Evolutionary conservation across 37 sponge, comb jelly and placozoan species (phyloP).

Genomic region (Cliona cf. orientalis): DNA sequence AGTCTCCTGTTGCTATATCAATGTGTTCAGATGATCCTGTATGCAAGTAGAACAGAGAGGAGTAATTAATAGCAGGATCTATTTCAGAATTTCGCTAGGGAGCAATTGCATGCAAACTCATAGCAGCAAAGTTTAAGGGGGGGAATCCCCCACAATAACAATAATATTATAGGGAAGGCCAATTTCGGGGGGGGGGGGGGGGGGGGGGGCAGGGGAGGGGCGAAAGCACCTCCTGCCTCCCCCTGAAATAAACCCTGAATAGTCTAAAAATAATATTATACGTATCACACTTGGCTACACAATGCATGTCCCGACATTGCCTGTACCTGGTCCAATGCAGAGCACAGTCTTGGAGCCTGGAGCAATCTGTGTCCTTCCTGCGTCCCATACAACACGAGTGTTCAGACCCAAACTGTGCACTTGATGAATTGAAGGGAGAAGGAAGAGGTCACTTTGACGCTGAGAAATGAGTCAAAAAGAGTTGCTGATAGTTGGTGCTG

Average conservation of each 20-base stretch:
- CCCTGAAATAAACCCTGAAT: no score
- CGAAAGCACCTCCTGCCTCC: not conserved
- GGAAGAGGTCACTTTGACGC: not conserved
- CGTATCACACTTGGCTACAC: not conserved
- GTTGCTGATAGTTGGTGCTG: conserved; percentile 67
- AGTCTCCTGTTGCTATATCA: conserved; percentile 85
- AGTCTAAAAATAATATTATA: not conserved
- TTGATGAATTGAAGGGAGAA: conserved; percentile 1
- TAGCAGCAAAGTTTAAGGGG: no score
- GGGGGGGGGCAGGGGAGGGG: no score
- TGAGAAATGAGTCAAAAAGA: no score
- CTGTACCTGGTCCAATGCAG: conserved; percentile 33
- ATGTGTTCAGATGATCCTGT: no score
- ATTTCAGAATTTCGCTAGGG: no score
- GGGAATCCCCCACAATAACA: no score
- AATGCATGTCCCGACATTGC: not conserved
- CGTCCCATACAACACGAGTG: conserved; percentile 74
- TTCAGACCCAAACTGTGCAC: not conserved
- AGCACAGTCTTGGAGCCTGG: conserved; percentile 65
- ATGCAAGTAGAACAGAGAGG: no score
- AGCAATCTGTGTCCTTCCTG: conserved; percentile 98
- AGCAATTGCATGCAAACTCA: no score
- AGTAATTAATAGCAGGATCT: no score
- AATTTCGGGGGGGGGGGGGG: no score
- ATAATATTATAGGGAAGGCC: no score